Evolutionary conservation across 1,140 invertebrate genomes (phyloP).

Genomic region (Drosophila ananassae): DNA sequence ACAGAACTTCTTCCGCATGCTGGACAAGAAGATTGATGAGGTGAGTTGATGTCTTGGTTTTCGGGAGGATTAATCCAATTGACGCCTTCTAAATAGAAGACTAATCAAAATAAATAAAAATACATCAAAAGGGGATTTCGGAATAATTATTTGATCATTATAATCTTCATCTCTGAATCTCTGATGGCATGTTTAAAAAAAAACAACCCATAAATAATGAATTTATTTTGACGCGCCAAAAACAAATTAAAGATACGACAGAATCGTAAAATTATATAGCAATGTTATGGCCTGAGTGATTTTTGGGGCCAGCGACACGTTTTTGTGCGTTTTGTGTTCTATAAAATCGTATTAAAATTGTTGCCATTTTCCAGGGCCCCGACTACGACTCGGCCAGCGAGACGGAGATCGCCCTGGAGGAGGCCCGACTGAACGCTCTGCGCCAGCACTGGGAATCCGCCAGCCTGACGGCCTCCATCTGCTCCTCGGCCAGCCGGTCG

Average conservation of each 20-base stretch:
- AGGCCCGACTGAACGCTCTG: conserved; percentile 85
- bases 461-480: conserved; percentile 85
- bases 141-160: neutral
- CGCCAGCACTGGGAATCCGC: conserved; percentile 88
- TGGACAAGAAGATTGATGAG: conserved; percentile 95
- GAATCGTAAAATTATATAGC: neutral
- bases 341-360: neutral
- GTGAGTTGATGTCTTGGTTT: conserved; percentile 85
- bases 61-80: too few relatives aligned
- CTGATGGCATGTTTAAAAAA: neutral
- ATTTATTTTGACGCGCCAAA: neutral
- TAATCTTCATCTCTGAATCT: neutral
- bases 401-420: conserved; percentile 87
- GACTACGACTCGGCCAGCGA: conserved; percentile 89
- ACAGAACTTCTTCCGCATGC: conserved; percentile 95
- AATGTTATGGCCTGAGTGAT: neutral
- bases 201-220: neutral
- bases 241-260: neutral
- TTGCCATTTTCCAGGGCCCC: conserved; percentile 86
- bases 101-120: neutral
- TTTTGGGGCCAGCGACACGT: neutral
- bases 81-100: too few relatives aligned
- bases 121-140: neutral
- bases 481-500: conserved; percentile 83
- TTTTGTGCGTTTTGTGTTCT: neutral